Conservation (phyloP, 1,140 invertebrate species). For the Agrypnia vestita region DNA sequence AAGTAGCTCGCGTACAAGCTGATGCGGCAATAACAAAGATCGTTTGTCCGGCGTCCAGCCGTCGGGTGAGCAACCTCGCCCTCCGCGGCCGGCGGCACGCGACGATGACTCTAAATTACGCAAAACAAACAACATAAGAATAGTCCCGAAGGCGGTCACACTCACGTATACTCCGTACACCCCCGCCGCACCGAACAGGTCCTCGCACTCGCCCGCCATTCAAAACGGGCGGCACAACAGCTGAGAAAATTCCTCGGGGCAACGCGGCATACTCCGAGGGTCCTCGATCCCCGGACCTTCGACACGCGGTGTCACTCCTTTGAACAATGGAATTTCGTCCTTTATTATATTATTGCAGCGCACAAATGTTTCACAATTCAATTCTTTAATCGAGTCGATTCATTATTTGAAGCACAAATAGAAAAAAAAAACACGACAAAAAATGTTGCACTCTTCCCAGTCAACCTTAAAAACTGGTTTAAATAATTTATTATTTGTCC, state of each 20-base stretch:
- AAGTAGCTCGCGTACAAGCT: too few species aligned
- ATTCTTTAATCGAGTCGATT: too few species aligned
- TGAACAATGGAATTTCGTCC: background rate
- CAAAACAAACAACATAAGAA: background rate
- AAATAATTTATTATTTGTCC: too few species aligned
- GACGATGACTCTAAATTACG: conserved; percentile 2
- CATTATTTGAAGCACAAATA: too few species aligned
- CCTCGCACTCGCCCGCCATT: conserved; percentile 23
- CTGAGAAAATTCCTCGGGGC: background rate
- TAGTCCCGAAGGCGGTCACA: background rate
- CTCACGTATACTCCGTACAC: conserved; percentile 31
- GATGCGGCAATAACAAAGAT: too few species aligned
- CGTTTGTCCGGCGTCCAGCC: too few species aligned
- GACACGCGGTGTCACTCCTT: background rate
- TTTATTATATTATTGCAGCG: too few species aligned
- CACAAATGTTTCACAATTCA: too few species aligned
- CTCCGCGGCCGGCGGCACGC: background rate
- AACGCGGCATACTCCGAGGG: background rate
- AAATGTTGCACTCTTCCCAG: background rate
- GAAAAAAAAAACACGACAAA: too few species aligned
- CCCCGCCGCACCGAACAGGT: conserved; percentile 1
- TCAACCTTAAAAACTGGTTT: conserved; percentile 16
- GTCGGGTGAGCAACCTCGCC: background rate
- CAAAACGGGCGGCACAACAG: background rate
- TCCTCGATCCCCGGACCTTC: conserved; percentile 5